A percentile compares a stretch with the other conserved stretches of the same genome.
Conservation (phyloP, 2,888 invertebrate species). For the Caradrina kadenii region DNA sequence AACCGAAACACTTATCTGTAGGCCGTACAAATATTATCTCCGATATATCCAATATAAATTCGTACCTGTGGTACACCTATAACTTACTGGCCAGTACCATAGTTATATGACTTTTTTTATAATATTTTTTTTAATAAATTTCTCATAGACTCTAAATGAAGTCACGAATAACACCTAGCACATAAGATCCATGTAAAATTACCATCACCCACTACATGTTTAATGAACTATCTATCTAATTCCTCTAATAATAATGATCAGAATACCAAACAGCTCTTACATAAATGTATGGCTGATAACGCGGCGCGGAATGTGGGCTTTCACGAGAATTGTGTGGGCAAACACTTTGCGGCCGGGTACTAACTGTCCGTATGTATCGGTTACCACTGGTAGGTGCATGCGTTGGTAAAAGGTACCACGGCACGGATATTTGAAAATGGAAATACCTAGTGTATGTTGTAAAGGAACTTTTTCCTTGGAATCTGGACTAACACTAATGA, state of each 20-base stretch:
- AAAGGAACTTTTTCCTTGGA: too few species aligned
- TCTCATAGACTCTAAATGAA: neutral
- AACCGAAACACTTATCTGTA: too few species aligned
- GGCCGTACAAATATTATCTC: too few species aligned
- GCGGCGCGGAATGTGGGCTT: slow-evolving; percentile 60
- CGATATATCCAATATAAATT: too few species aligned
- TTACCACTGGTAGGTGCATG: slow-evolving; percentile 31
- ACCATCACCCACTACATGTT: slow-evolving; percentile 33
- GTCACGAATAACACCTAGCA: neutral
- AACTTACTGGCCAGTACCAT: too few species aligned
- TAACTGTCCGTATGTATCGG: slow-evolving; percentile 47
- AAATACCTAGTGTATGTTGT: neutral
- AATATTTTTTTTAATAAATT: too few species aligned
- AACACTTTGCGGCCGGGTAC: slow-evolving; percentile 56
- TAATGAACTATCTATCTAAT: slow-evolving; percentile 64
- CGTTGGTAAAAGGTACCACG: neutral
- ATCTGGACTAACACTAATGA: too few species aligned
- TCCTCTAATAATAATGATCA: slow-evolving; percentile 65
- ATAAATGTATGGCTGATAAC: slow-evolving; percentile 57
- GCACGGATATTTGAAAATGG: neutral
- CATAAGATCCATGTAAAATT: slow-evolving; percentile 18
- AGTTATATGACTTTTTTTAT: too few species aligned
- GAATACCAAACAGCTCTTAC: slow-evolving; percentile 63
- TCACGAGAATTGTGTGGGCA: slow-evolving; percentile 60
- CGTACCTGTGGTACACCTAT: too few species aligned